These are phyloP conservation scores for Heliconius hortense DNA, from an alignment of 2,888 invertebrate species.

Conservation along the genomic window DNA sequence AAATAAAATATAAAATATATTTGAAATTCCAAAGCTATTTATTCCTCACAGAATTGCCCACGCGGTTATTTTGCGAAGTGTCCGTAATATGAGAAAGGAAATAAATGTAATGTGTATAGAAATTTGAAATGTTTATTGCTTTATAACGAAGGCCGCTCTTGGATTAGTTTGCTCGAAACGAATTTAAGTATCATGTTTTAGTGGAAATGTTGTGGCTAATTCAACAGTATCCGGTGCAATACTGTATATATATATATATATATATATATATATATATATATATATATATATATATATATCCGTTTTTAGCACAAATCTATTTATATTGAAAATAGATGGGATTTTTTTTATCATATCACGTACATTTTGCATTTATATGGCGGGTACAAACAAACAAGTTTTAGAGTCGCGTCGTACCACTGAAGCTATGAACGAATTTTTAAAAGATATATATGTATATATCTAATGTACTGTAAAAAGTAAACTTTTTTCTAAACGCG, in stretches of 20 bases:
- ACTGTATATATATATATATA: slow-evolving; percentile 22
- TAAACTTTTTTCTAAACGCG: neutral
- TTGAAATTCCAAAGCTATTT: neutral
- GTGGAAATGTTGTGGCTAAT: slow-evolving; percentile 21
- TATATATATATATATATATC: slow-evolving; percentile 21
- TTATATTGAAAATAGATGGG: slow-evolving; percentile 32
- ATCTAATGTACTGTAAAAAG: neutral
- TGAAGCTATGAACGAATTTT: slow-evolving; percentile 12
- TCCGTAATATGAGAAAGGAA: slow-evolving; percentile 43
- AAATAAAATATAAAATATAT: neutral
- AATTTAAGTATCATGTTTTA: slow-evolving; percentile 4
- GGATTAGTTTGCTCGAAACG: slow-evolving; percentile 23
- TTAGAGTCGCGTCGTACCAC: slow-evolving; percentile 36
- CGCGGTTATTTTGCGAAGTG: slow-evolving; percentile 36
- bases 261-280: too few relatives aligned
- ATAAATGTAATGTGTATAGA: slow-evolving; percentile 34
- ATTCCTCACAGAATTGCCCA: slow-evolving; percentile 33
- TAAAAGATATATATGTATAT: neutral
- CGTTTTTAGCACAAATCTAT: slow-evolving; percentile 43
- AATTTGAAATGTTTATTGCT: slow-evolving; percentile 22
- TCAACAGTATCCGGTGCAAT: slow-evolving; percentile 33
- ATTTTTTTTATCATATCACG: slow-evolving; percentile 41
- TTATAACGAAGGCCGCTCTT: slow-evolving; percentile 17
- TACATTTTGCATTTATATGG: slow-evolving; percentile 42
- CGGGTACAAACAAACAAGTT: slow-evolving; percentile 13